phyloP scores from a whole-genome alignment of 2,797 vertebrate genomes.

The Nyctalus aviator region DNA sequence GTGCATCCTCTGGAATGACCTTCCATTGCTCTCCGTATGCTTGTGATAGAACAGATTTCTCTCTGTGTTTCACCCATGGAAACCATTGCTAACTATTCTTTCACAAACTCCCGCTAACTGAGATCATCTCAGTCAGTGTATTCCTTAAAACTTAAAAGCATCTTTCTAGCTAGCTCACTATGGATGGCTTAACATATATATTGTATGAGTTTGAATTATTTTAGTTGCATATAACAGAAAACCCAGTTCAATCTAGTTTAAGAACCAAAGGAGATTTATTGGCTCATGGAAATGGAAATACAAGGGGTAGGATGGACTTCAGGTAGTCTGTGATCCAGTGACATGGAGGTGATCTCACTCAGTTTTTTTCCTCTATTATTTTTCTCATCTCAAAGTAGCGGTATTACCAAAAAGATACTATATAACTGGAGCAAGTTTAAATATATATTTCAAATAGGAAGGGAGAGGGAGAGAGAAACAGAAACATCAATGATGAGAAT shows the following conservation, averaged over 20 bases:
- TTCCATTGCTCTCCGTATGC: background rate
- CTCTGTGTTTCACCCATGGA: background rate
- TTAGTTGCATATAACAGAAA: slow-evolving; percentile 47
- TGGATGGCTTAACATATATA: background rate
- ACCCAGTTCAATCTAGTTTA: background rate
- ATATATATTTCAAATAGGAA: too few relatives aligned
- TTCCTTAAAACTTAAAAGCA: slow-evolving; percentile 8
- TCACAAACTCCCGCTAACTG: background rate
- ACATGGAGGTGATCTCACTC: background rate
- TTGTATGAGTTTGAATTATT: background rate
- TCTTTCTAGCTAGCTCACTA: background rate
- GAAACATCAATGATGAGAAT: too few relatives aligned
- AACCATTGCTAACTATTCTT: background rate
- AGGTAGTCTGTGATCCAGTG: slow-evolving; percentile 17
- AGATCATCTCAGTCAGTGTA: background rate
- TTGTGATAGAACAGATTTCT: background rate
- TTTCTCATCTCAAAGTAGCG: background rate
- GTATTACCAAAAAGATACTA: background rate
- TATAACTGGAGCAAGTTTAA: background rate
- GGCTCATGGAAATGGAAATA: background rate
- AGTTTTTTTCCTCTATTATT: background rate
- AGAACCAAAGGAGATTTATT: background rate
- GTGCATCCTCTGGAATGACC: background rate
- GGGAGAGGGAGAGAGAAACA: too few relatives aligned
- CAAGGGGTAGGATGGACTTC: background rate